Conservation (phyloP, 2,113 vertebrate genomes). For the Pseudolaguvia tuberculata region DNA sequence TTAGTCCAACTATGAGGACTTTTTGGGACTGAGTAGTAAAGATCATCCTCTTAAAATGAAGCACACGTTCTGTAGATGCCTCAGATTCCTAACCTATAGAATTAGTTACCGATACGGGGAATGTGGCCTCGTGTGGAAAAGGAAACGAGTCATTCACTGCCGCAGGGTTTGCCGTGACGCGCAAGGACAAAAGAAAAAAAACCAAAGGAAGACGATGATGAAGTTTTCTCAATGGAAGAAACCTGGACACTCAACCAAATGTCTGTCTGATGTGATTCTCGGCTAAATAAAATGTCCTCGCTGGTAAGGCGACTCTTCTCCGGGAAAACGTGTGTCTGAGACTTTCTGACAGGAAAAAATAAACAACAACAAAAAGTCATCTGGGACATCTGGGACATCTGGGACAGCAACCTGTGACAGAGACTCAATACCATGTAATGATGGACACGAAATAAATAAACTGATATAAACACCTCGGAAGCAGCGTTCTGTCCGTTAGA, state of each 20-base stretch:
- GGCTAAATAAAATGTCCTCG: constrained; percentile 23
- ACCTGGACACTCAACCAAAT: constrained; percentile 52
- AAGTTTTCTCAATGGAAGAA: constrained; percentile 63
- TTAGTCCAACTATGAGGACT: constrained; percentile 18
- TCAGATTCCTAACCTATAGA: constrained; percentile 43
- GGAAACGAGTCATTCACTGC: constrained; percentile 54
- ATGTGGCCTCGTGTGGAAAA: constrained; percentile 37
- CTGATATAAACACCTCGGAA: constrained; percentile 59
- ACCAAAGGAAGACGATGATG: constrained; percentile 77
- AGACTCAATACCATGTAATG: constrained; percentile 35
- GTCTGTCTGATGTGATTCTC: constrained; percentile 51
- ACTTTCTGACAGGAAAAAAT: not conserved
- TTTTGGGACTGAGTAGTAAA: constrained; percentile 20
- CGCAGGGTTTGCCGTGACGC: constrained; percentile 53
- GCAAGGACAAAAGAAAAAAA: constrained; percentile 64
- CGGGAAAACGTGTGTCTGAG: constrained; percentile 22
- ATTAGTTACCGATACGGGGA: constrained; percentile 24
- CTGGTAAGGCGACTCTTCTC: constrained; percentile 70
- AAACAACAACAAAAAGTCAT: constrained; percentile 24
- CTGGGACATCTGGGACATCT: too few species aligned
- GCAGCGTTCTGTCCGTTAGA: constrained; percentile 63
- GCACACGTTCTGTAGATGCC: constrained; percentile 58
- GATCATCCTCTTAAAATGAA: constrained; percentile 28
- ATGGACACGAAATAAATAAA: constrained; percentile 49
- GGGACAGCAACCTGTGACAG: constrained; percentile 41